Base-by-base conservation (phyloP, 2,888 invertebrate species). In the Anodontia alba region DNA sequence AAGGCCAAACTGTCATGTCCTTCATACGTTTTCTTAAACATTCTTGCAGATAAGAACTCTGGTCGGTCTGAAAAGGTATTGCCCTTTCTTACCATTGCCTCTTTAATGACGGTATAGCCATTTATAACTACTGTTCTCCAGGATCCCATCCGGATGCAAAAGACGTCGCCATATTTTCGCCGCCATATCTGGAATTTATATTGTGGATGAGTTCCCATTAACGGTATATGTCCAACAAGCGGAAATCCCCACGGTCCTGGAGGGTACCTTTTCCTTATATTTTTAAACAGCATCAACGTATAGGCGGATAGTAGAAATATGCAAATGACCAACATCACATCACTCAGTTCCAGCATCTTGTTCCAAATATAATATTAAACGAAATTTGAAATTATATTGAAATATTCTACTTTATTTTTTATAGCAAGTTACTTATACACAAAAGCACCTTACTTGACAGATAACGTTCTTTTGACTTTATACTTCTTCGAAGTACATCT, bases 201-300 rank as follows among this genome's bases (percentile, higher is more conserved):
- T 29, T 74, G 76, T 5, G 85, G 89, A 1, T 71, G 43, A 7
- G 70, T 57, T 3, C 83, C 83, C 8, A 89, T 72, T 8, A 84
- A 78, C 12, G 81, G 88, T 33, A 88, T 73, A 71, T 89, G 86
- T n/a, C 89, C 89, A 8, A 89, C 43, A 17, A 89, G 23, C 1
- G 89, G 89, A 2, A 85, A 72, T 20, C 87, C 87, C 69, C 78
- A 76, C 0, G 89, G 89, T 33, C 87, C 89, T 0, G 84, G 83
- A 1, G 84, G 84, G 23, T 36, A 26, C 3, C n/a, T 7, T n/a
- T 49, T 49, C 20, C 49, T 20, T 49, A n/a, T n/a, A n/a, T n/a
- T n/a, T n/a, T n/a, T n/a, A n/a, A n/a, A n/a, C n/a, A n/a, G n/a
- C n/a, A n/a, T n/a, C n/a, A n/a, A n/a, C n/a, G n/a, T n/a, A n/a